phyloP scores from a whole-genome alignment of 2,797 vertebrate species.

The Hydrocynus forskahlii region DNA sequence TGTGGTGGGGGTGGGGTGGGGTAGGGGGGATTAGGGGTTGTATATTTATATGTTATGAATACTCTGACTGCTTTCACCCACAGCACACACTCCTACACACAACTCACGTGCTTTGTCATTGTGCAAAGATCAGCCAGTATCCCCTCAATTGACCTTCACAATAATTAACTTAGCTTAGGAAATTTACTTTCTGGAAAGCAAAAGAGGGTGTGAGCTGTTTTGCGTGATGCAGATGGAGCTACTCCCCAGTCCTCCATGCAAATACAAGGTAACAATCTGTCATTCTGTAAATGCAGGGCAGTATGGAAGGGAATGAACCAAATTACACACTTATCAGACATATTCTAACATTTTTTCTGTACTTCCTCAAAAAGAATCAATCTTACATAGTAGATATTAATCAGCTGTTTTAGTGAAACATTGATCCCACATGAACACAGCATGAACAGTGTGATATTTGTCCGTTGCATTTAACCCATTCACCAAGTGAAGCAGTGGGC shows the following conservation, averaged over 20 bases:
- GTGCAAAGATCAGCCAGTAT: background rate
- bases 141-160: background rate
- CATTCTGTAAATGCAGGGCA: background rate
- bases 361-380: background rate
- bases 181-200: background rate
- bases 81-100: background rate
- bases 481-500: too few species aligned
- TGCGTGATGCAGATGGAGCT: slow-evolving; percentile 15
- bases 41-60: slow-evolving; percentile 10
- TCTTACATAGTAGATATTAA: background rate
- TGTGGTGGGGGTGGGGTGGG: background rate
- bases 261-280: slow-evolving; percentile 6
- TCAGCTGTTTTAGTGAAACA: too few species aligned
- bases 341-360: background rate
- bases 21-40: background rate
- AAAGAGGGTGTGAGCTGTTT: background rate
- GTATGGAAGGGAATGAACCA: background rate
- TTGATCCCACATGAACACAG: too few species aligned
- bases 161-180: slow-evolving; percentile 7
- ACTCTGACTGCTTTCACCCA: background rate
- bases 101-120: background rate
- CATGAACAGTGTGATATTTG: too few species aligned
- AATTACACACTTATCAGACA: background rate
- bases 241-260: slow-evolving; percentile 19
- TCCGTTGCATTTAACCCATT: too few species aligned